A percentile compares a stretch with the other conserved stretches of the same genome.
These are phyloP conservation scores for Conchocele bisecta DNA, from an alignment of 2,888 invertebrate species.

Conservation along the genomic window DNA sequence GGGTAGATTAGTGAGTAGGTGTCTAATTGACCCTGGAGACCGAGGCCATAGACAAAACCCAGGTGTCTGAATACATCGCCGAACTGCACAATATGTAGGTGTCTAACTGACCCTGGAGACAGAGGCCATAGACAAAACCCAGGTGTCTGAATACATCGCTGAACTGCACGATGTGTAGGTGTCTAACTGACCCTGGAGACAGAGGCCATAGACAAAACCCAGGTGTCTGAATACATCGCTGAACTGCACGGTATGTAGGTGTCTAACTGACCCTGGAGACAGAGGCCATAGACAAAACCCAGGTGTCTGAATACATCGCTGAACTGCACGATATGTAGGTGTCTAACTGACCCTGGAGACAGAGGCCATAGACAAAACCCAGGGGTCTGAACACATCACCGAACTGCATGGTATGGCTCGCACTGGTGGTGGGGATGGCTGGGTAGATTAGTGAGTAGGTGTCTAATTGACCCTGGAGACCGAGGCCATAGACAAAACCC, in stretches of 20 bases:
- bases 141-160: too few species aligned
- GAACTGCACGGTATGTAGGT: slow-evolving; percentile 88
- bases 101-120: too few species aligned
- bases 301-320: slow-evolving; percentile 88
- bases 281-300: slow-evolving; percentile 90
- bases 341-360: slow-evolving; percentile 91
- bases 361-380: slow-evolving; percentile 90
- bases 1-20: too few species aligned
- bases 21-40: too few species aligned
- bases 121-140: too few species aligned
- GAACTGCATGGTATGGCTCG: slow-evolving; percentile 86
- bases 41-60: too few species aligned
- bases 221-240: slow-evolving; percentile 88
- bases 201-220: slow-evolving; percentile 90
- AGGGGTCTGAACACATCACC: slow-evolving; percentile 88
- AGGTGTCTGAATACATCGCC: too few species aligned
- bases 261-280: slow-evolving; percentile 91
- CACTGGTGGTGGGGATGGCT: too few species aligned
- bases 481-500: slow-evolving; percentile 90
- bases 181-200: slow-evolving; percentile 91
- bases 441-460: too few species aligned
- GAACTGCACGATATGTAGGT: slow-evolving; percentile 88
- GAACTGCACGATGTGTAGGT: too few species aligned
- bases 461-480: slow-evolving; percentile 91
- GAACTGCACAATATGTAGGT: too few species aligned